These are phyloP conservation scores for Psilopsiagon aymara DNA, from an alignment of 2,113 vertebrate species.

Conservation along the genomic window DNA sequence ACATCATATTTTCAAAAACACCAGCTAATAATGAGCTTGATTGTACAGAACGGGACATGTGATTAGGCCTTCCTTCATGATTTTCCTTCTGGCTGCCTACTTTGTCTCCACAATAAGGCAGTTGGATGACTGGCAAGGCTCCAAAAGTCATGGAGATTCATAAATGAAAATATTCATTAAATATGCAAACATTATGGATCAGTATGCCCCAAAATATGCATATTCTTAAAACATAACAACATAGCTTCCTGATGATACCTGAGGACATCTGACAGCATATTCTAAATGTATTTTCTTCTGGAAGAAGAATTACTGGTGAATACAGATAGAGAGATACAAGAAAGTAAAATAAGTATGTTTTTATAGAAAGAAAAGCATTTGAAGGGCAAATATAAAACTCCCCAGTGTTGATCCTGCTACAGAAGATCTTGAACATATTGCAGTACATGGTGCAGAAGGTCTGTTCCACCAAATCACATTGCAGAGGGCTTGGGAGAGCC, in stretches of 20 bases:
- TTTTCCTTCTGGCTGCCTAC: not conserved
- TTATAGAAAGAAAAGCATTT: not conserved
- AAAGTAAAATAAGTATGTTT: not conserved
- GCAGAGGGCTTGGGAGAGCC: not conserved
- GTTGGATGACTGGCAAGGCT: not conserved
- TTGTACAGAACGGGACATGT: not conserved
- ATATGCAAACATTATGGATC: constrained; percentile 49
- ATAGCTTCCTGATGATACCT: not conserved
- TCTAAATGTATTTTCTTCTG: constrained; percentile 18
- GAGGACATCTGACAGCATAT: constrained; percentile 27
- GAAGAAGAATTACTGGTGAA: not conserved
- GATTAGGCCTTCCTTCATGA: not conserved
- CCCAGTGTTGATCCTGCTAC: not conserved
- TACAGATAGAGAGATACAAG: not conserved
- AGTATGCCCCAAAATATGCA: constrained; percentile 5
- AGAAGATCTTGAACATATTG: not conserved
- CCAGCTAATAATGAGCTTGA: not conserved
- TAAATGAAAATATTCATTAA: constrained; percentile 46
- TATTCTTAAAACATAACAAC: constrained; percentile 8
- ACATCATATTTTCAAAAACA: not conserved
- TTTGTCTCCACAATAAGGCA: not conserved
- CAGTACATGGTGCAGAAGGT: not conserved
- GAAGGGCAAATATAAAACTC: not conserved
- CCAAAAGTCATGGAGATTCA: constrained; percentile 2
- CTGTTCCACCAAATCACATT: rapidly evolving